Base-by-base conservation (phyloP, 2,888 invertebrate genomes). In the Drosophila acutilabella region DNA sequence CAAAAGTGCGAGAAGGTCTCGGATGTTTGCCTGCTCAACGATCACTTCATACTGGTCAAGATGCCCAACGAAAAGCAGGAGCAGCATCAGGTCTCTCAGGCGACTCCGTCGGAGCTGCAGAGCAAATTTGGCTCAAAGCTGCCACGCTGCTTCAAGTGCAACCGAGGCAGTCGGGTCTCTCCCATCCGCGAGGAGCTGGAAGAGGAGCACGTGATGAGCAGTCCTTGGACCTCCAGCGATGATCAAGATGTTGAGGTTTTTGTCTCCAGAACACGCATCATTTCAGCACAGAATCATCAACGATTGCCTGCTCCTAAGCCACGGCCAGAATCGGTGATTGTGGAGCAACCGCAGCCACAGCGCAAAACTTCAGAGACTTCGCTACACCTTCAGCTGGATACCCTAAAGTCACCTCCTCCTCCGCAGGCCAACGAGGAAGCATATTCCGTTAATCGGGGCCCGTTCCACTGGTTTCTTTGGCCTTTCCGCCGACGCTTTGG, bases 1-100 rank as follows among this genome's bases (percentile, higher is more conserved):
- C 74, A 72, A 33, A 81, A 70, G 50, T 80, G 71, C 53, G 85
- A 83, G 8, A 82, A 78, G 41, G 79, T 92, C 0, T 90, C 91
- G 6, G 90, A 91, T 69, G 82, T 91, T 41, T 91, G 90, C 53
- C 67, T 90, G 23, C 81, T 91, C 59, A 92, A 92, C 62, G 90
- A 92, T 78, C 88, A 92, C 62, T 91, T 78, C 33, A 92, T 91
- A n/a, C 76, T 92, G 61, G 91, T 92, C 10, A 91, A 92, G 65
- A 88, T 91, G 79, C 90, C 91, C 0, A 58, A 58, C 30, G 23
- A n/a, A 16, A n/a, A 6, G 13, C 20, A 54, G 38, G 47, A 16
- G 20, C 16, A 7, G n/a, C 48, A n/a, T 36, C 53, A 44, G 10
- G 2, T 26, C 20, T 16, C 71, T 6, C 73, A 47, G 54, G 52